Percentiles rank a stretch among this genome's conserved stretches.
Evolutionary conservation across 2,888 invertebrate genomes (phyloP).

Genomic region (Ectemnius lituratus): DNA sequence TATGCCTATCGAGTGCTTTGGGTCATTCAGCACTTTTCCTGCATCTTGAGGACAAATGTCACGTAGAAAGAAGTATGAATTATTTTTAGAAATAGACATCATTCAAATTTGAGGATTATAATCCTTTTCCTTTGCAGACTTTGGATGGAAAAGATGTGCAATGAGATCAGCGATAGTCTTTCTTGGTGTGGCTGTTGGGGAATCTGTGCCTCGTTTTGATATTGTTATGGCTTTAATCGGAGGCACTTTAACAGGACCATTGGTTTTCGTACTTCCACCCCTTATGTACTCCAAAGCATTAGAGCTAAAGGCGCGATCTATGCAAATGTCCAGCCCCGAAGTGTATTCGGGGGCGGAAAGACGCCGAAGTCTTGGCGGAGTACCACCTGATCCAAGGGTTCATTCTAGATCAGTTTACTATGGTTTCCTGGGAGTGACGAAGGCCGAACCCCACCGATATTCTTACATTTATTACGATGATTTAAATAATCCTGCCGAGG

Average conservation of each 20-base stretch:
- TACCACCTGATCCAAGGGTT: conserved; percentile 58
- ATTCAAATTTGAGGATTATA: not conserved
- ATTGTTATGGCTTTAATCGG: conserved; percentile 92
- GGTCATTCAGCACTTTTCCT: conserved; percentile 90
- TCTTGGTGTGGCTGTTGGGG: conserved; percentile 87
- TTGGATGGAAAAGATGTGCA: conserved; percentile 86
- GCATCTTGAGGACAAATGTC: conserved; percentile 88
- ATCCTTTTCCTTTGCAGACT: conserved; percentile 80
- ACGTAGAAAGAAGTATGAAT: conserved; percentile 84
- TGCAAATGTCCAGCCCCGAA: conserved; percentile 46
- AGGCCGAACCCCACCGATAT: conserved; percentile 55
- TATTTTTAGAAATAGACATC: not conserved
- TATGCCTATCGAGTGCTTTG: conserved; percentile 87
- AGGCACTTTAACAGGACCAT: conserved; percentile 89
- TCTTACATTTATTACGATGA: conserved; percentile 71
- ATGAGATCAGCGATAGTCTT: conserved; percentile 85
- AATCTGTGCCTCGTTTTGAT: conserved; percentile 91
- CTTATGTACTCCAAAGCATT: conserved; percentile 87
- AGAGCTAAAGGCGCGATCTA: conserved; percentile 74
- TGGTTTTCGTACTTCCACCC: conserved; percentile 92
- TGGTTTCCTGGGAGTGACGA: conserved; percentile 42
- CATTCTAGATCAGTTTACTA: conserved; percentile 69
- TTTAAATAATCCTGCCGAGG: conserved; percentile 54
- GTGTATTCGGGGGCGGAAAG: conserved; percentile 60
- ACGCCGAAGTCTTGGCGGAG: conserved; percentile 38